Percentiles rank a stretch among this genome's conserved stretches.
phyloP scores from a whole-genome alignment of 2,888 invertebrate species.

The Harpagoxenus sublaevis region DNA sequence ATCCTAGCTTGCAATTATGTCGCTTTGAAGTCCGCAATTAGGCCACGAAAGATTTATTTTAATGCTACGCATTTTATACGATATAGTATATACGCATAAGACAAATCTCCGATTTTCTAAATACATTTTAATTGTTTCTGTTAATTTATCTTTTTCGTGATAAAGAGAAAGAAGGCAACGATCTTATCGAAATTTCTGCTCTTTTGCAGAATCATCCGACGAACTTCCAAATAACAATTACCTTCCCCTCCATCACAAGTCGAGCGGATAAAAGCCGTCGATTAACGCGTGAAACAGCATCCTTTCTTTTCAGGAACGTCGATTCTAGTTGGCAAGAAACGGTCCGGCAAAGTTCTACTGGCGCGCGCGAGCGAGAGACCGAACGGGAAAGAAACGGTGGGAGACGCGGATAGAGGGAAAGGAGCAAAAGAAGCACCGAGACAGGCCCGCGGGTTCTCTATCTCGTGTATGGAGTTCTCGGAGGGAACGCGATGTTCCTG shows the following conservation, averaged over 20 bases:
- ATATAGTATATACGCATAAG: not conserved
- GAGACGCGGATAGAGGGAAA: constrained; percentile 47
- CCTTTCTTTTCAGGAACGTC: constrained; percentile 29
- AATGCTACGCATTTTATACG: not conserved
- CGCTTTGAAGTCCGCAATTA: not conserved
- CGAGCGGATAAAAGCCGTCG: constrained; percentile 12
- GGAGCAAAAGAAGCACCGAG: constrained; percentile 57
- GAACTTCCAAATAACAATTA: constrained; percentile 7
- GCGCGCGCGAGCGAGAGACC: constrained; percentile 27
- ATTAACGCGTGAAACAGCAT: constrained; percentile 32
- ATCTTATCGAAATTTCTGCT: not conserved
- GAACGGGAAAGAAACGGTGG: constrained; percentile 18
- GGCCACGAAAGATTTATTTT: not conserved
- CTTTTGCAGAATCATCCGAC: not conserved
- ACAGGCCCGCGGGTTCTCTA: constrained; percentile 44
- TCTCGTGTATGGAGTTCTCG: constrained; percentile 70
- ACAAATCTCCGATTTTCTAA: not conserved
- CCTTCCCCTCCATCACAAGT: not conserved
- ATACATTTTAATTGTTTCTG: not conserved
- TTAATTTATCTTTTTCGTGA: not conserved
- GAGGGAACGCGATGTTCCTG: constrained; percentile 77
- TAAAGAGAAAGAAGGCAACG: not conserved
- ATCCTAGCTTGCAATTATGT: not conserved
- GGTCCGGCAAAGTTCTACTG: constrained; percentile 44
- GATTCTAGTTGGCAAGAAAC: constrained; percentile 47